Base-by-base conservation (phyloP, 1,140 invertebrate species). In the Protaetia brevitarsis region DNA sequence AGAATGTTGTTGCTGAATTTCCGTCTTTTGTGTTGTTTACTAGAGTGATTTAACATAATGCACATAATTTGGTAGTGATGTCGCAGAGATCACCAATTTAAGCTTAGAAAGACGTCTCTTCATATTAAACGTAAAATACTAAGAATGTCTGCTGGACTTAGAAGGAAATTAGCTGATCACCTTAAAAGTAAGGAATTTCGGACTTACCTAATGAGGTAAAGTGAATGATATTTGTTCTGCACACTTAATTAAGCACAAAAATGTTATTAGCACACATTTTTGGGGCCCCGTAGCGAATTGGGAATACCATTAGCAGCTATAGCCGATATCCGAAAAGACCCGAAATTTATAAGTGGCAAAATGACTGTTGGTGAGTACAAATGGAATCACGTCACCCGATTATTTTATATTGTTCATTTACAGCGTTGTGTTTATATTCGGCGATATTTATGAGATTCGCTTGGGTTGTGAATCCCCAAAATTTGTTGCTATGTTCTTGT, bases 221-320 rank as follows among this genome's bases (percentile, higher is more conserved):
- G n/a, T n/a, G n/a, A n/a, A n/a, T n/a, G n/a, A n/a, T n/a, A n/a
- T n/a, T n/a, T n/a, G n/a, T n/a, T n/a, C n/a, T n/a, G n/a, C n/a
- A n/a, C n/a, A n/a, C n/a, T n/a, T n/a, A n/a, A n/a, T n/a, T n/a
- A n/a, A n/a, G n/a, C n/a, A n/a, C n/a, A n/a, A n/a, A n/a, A n/a
- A n/a, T 71, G 65, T 66, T 81, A 82, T 69, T 73, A 95, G 93
- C 78, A 96, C 94, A 59, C 94, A 97, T 81, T 97, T 97, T 80
- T 97, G 94, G 93, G 94, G 94, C 57, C 93, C 93, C 58, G 85
- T 95, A 61, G 96, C 96, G 11, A 99, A 99, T 81, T 99, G 97
- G 97, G 95, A 21, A 95, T 99, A 74, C 97, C 97, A 6, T 80
- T 99, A 66, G 97, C 97, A 64, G 97, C 97, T 6, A 86, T 99